Evolutionary conservation across 2,113 vertebrate genomes (phyloP).

Genomic region (Muntiacus reevesi): DNA sequence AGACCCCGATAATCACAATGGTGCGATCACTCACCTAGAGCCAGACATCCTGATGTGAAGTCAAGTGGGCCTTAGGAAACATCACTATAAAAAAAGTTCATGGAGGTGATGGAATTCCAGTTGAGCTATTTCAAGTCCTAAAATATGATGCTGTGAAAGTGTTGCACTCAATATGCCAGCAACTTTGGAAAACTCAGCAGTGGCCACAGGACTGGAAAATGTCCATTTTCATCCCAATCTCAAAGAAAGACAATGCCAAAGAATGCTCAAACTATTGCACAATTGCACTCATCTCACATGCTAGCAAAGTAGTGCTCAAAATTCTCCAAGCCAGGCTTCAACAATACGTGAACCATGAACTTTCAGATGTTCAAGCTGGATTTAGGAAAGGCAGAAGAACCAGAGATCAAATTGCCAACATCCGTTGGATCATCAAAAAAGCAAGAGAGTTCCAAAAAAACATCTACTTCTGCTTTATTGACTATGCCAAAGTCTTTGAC

Average conservation of each 20-base stretch:
- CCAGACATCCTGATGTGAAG: not conserved
- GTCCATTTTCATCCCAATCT: not conserved
- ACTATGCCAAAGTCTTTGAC: not conserved
- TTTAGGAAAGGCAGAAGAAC: not conserved
- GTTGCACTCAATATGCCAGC: not conserved
- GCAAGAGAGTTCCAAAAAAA: not conserved
- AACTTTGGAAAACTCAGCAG: not conserved
- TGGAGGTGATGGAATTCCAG: not conserved
- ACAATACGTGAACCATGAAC: not conserved
- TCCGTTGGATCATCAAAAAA: not conserved
- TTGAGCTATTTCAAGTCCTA: not conserved
- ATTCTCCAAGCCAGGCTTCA: not conserved
- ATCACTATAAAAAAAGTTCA: not conserved
- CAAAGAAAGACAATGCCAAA: not conserved
- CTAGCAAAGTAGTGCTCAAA: not conserved
- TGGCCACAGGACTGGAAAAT: not conserved
- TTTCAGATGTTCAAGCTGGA: not conserved
- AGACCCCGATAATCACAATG: not conserved
- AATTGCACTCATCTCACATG: not conserved
- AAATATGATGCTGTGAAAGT: not conserved
- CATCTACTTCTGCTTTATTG: not conserved
- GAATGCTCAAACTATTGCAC: not conserved
- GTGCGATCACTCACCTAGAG: not conserved
- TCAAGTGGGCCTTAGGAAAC: not conserved
- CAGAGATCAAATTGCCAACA: not conserved